Percentiles rank a stretch among this genome's conserved stretches.
These are phyloP conservation scores for Pseudoatta argentina DNA, from an alignment of 1,140 invertebrate genomes.

Conservation along the genomic window DNA sequence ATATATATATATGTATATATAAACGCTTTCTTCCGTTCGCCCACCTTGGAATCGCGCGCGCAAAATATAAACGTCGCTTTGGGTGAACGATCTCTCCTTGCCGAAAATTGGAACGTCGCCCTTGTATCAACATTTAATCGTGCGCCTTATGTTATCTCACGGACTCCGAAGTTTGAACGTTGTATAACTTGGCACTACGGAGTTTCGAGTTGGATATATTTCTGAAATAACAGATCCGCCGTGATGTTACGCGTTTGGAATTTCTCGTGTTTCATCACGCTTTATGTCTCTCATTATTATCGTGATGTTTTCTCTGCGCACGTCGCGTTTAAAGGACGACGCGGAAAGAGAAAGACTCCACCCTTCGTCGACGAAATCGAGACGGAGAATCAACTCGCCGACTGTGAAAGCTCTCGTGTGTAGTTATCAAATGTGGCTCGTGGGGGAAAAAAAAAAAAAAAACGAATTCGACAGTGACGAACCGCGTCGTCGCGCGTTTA, in stretches of 20 bases:
- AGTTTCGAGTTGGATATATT: constrained; percentile 33
- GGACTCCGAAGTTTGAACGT: constrained; percentile 16
- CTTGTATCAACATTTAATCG: constrained; percentile 39
- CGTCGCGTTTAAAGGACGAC: constrained; percentile 11
- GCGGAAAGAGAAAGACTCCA: not conserved
- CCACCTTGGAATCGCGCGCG: not conserved
- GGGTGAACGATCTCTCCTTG: not conserved
- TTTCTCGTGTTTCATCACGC: constrained; percentile 33
- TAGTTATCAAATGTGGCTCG: constrained; percentile 62
- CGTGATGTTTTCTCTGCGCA: constrained; percentile 18
- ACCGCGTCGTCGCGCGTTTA: constrained; percentile 31
- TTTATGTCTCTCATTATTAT: constrained; percentile 40
- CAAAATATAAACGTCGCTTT: not conserved
- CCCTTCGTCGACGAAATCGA: not conserved
- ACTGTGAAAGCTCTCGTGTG: constrained; percentile 46
- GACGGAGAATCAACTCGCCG: constrained; percentile 32
- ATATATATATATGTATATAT: no score
- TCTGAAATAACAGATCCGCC: constrained; percentile 42
- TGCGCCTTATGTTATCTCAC: constrained; percentile 8
- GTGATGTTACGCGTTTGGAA: constrained; percentile 17
- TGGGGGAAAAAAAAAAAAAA: constrained; percentile 35
- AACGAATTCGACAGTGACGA: constrained; percentile 51
- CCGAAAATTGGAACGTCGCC: constrained; percentile 27
- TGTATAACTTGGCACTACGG: constrained; percentile 21
- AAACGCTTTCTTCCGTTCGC: not conserved